Evolutionary conservation across 2,888 invertebrate genomes (phyloP), one percentile per base, ranked within the genome.

Genomic region (Drosophila paranaensis): DNA sequence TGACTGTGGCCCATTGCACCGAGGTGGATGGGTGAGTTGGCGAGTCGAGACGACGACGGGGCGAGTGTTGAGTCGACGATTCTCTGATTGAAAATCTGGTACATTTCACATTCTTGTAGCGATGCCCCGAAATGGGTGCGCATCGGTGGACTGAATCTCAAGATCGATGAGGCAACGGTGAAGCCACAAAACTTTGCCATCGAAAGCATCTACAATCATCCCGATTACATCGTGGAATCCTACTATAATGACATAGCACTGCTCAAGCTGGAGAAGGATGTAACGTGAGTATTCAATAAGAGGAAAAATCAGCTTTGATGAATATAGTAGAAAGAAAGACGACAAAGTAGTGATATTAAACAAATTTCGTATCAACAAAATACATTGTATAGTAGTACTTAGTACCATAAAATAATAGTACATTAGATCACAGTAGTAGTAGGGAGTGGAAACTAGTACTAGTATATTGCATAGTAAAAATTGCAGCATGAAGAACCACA

Each of bases 1-100:
- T 93, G 11, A 92, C 92, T 6, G 91, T 92, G 37, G 93, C 92
- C 4, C 93, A 93, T 77, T 93, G 93, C 67, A 89, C 91, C 0
- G 57, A 77, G 33, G 63, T 88, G 20, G 82, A 85, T 0, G 91
- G 90, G 92, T 92, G 71, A 88, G 85, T 69, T 20, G 9, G 14
- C n/a, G n/a, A 27, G 54, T 51, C 25, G 2, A 37, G 9, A 14
- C 9, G 14, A 20, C n/a, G 25, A 8, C 20, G 45, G 2, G 14
- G 39, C 27, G 27, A 46, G 25, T 3, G 16, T 6, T 2, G 16
- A 3, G 8, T 40, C 14, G 37, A 25, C 1, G 6, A 14, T 37
- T 65, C 16, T 14, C 37, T 46, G 14, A 43, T 60, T 37, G 33
- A 10, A 51, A 10, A 51, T 30, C 25, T 20, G 35, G 14, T 1